Base-by-base conservation (phyloP, 2,888 invertebrate genomes). In the Amphipoea lucens region DNA sequence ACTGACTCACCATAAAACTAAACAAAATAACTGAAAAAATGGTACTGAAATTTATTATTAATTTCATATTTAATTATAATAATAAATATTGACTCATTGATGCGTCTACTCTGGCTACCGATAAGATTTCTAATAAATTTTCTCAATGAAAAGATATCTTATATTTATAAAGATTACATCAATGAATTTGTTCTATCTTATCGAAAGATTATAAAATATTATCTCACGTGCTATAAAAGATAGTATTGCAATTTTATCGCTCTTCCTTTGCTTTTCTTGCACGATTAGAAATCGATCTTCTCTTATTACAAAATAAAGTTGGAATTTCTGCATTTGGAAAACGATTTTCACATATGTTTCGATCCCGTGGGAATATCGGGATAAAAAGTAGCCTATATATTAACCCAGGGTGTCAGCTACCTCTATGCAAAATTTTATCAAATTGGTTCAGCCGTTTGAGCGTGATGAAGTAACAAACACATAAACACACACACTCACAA, bases 31-130 rank as follows among this genome's bases (percentile, higher is more conserved):
- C 57, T 11, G 81, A 79, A 42, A 89, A 85, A 70, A 87, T 71
- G 11, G 82, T 79, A 82, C 82, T 86, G 5, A 85, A 78, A 79
- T 86, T 82, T 54, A 86, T 77, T 20, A 87, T 69, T 81, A 90
- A 82, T 82, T 88, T 91, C 91, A 92, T 91, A 74, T 88, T 87
- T 83, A 78, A 74, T 74, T 82, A 86, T 62, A 78, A 73, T 78
- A 73, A 78, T 73, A 79, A 68, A 76, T 76, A 83, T 40, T 76
- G 67, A 77, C 29, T 78, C 86, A 87, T 88, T 79, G 65, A 75
- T 74, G 40, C 76, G 75, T 57, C 65, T 66, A 14, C 62, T 48
- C 78, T 45, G 57, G 6, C 51, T 14, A 29, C 48, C 67, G 74
- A 84, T 82, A 72, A 82, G 23, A 63, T 45, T 42, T 45, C 1